Evolutionary conservation across 2,113 vertebrate genomes (phyloP).

Genomic region (Recurvirostra avosetta): DNA sequence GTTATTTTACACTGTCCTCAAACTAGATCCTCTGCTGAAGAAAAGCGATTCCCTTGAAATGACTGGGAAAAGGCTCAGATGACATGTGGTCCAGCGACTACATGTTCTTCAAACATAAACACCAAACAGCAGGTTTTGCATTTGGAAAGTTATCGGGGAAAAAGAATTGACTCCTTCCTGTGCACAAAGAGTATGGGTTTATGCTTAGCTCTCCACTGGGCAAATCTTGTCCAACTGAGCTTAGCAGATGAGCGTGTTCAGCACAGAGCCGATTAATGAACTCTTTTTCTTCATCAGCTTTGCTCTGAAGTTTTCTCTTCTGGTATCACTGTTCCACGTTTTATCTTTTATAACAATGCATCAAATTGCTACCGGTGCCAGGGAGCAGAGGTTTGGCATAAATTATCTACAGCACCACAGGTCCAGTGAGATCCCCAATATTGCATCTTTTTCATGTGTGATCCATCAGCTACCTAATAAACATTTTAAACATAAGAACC

Average conservation of each 20-base stretch:
- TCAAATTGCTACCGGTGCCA: neutral
- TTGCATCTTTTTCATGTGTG: neutral
- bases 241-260: neutral
- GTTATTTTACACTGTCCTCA: neutral
- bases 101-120: neutral
- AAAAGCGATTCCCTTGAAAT: neutral
- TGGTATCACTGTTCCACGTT: neutral
- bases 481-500: constrained; percentile 20
- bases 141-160: neutral
- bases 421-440: neutral
- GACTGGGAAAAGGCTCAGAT: neutral
- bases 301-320: neutral
- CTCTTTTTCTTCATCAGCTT: neutral
- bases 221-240: neutral
- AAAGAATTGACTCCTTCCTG: neutral
- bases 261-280: neutral
- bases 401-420: neutral
- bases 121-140: neutral
- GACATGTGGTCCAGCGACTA: neutral
- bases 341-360: neutral
- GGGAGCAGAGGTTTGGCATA: neutral
- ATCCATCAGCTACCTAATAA: neutral
- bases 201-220: neutral
- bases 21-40: neutral
- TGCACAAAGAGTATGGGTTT: neutral